Base-by-base conservation (phyloP, 1,140 invertebrate species). In the Tetragonula clypearis region DNA sequence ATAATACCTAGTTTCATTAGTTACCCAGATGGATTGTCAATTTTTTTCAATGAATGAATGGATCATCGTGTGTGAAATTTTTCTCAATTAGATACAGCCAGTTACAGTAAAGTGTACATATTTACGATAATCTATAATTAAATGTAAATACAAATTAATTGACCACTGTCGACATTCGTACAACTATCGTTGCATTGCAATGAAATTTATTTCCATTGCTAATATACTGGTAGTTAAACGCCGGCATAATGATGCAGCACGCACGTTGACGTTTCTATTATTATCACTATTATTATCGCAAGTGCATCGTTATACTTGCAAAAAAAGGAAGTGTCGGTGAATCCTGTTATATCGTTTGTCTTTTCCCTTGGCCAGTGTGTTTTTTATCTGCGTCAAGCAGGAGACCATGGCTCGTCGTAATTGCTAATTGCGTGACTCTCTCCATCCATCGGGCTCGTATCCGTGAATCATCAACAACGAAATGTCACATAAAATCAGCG, bases 361-460 rank as follows among this genome's bases (percentile, higher is more conserved):
- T 73, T 53, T 73, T 73, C 26, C 41, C 49, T 11, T 15, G 1
- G 49, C 15, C 12, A 26, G 2, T 73, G 23, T 26, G 35, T 73
- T 73, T 66, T 66, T 73, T 55, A 73, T 55, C 41, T 49, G 49
- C 49, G 23, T 15, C 23, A 73, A 73, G 71, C 71, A 53, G 49
- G 49, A 73, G 71, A 53, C 41, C 41, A 53, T n/a, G 53, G 11
- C 49, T 73, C 71, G 71, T 73, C 71, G 15, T 55, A 73, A 73
- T 73, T 73, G 49, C 71, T 73, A 73, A 73, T 73, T 73, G 71
- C 71, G 35, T 41, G 71, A 73, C 49, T 73, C 49, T 49, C 49
- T 26, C 49, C 41, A 12, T 49, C 41, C 71, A 53, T 49, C 49
- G n/a, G 26, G 49, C 41, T 73, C 41, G 71, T 73, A 49, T 8